Percentiles rank a stretch among this genome's conserved stretches.
phyloP scores from a whole-genome alignment of 2,113 vertebrate genomes.

The Percopsis transmontana region DNA sequence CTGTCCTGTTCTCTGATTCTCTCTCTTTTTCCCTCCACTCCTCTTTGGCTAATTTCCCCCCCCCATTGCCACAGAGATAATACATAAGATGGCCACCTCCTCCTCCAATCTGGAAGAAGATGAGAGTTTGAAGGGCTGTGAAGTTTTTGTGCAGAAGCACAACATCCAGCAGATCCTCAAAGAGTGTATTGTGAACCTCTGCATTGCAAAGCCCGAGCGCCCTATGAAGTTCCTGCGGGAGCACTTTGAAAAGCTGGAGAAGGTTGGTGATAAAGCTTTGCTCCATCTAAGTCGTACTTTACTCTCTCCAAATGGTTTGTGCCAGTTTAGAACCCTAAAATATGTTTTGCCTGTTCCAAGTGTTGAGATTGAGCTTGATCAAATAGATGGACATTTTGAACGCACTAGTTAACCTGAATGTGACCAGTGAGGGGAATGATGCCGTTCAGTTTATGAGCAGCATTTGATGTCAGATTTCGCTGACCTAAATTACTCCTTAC shows the following conservation, averaged over 20 bases:
- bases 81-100: conserved; percentile 88
- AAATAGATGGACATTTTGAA: not conserved
- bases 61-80: conserved; percentile 68
- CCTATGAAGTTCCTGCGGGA: conserved; percentile 96
- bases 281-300: conserved; percentile 14
- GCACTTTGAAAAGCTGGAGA: conserved; percentile 96
- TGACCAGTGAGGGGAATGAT: conserved; percentile 2
- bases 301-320: conserved; percentile 5
- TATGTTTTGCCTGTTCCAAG: not conserved
- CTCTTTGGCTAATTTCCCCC: conserved; percentile 59
- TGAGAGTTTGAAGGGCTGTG: conserved; percentile 92
- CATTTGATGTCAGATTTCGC: not conserved
- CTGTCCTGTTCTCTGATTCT: conserved; percentile 6
- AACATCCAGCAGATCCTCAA: conserved; percentile 95
- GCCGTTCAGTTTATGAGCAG: not conserved
- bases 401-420: not conserved
- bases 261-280: conserved; percentile 82
- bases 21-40: conserved; percentile 35
- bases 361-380: conserved; percentile 6
- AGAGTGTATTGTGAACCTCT: conserved; percentile 96
- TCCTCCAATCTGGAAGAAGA: conserved; percentile 89
- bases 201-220: conserved; percentile 91
- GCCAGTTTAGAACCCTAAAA: conserved; percentile 11
- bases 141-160: conserved; percentile 94
- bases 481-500: not conserved